Percentiles rank a stretch among this genome's conserved stretches.
Conservation (phyloP, 1,140 invertebrate genomes). For the Wiebesia pumilae region DNA sequence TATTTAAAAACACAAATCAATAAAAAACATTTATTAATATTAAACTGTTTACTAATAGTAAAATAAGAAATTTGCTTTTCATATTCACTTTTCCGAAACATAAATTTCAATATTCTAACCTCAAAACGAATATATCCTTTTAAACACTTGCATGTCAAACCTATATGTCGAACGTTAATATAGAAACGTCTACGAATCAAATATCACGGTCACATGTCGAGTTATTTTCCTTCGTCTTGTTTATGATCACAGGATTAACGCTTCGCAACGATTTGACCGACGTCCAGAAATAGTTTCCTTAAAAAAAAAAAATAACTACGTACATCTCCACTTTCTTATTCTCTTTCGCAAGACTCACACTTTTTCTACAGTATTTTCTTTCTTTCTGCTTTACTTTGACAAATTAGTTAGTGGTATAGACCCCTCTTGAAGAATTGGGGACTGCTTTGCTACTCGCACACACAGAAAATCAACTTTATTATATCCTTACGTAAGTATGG, state of each 20-base stretch:
- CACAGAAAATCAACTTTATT: conserved; percentile 61
- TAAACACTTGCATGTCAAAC: too few species aligned
- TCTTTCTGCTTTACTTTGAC: background rate
- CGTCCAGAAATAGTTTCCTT: conserved; percentile 6
- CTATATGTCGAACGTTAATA: too few species aligned
- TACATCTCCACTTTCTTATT: conserved; percentile 6
- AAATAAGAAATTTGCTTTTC: too few species aligned
- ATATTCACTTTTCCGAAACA: too few species aligned
- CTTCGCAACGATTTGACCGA: conserved; percentile 28
- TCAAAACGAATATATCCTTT: too few species aligned
- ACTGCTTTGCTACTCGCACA: background rate
- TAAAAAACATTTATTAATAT: too few species aligned
- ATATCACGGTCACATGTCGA: too few species aligned
- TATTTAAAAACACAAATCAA: too few species aligned
- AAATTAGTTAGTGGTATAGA: conserved; percentile 60
- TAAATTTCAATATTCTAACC: too few species aligned
- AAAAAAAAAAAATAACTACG: background rate
- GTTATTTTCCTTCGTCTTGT: too few species aligned
- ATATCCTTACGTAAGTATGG: conserved; percentile 49
- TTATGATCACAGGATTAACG: background rate
- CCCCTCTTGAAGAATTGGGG: background rate
- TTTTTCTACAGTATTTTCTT: background rate
- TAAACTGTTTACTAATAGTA: too few species aligned
- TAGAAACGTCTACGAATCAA: too few species aligned
- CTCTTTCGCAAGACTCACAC: background rate